These are phyloP conservation scores for Hemicrepidius hirtus DNA, from an alignment of 2,888 invertebrate species.

Conservation along the genomic window DNA sequence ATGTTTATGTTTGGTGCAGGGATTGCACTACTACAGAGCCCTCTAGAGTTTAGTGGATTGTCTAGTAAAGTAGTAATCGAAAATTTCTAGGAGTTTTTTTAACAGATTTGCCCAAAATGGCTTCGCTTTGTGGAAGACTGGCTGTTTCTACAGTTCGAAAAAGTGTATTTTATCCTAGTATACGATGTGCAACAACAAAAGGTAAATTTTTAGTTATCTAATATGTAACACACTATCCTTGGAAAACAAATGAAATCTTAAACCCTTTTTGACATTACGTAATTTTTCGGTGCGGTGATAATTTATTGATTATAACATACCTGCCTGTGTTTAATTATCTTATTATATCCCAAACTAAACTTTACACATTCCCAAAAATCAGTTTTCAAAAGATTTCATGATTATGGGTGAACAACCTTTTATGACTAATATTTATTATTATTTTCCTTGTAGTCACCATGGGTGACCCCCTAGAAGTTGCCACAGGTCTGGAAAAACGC, in stretches of 20 bases:
- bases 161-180: conserved; percentile 78
- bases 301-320: neutral
- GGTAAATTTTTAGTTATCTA: conserved; percentile 72
- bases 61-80: neutral
- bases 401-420: neutral
- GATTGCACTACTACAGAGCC: conserved; percentile 4
- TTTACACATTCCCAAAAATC: neutral
- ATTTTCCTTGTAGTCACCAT: conserved; percentile 75
- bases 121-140: conserved; percentile 85
- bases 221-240: conserved; percentile 7
- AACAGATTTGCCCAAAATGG: conserved; percentile 75
- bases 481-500: conserved; percentile 93
- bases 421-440: conserved; percentile 5
- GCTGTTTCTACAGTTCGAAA: conserved; percentile 79
- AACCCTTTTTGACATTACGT: conserved; percentile 64
- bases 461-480: conserved; percentile 93
- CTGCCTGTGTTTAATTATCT: neutral
- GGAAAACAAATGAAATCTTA: conserved; percentile 19
- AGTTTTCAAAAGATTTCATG: neutral
- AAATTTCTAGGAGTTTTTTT: conserved; percentile 7
- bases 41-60: conserved; percentile 9
- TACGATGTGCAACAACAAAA: conserved; percentile 76
- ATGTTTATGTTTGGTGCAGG: no score
- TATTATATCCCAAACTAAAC: neutral
- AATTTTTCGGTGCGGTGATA: conserved; percentile 57